A percentile compares a stretch with the other conserved stretches of the same genome.
Evolutionary conservation across 2,113 vertebrate species (phyloP).

Genomic region (Orycteropus afer): DNA sequence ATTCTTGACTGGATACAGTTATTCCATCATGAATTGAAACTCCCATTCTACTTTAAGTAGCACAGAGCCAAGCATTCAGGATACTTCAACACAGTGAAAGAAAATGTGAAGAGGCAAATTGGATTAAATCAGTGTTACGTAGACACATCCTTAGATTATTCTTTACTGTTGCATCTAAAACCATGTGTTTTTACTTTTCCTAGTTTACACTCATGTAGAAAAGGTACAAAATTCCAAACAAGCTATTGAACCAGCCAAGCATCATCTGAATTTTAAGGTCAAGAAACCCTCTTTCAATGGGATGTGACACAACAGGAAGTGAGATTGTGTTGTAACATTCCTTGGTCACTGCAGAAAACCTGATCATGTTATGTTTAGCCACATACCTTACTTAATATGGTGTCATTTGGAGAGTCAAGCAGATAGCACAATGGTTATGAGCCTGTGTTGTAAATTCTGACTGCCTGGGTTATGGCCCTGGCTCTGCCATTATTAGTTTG

Average conservation of each 20-base stretch:
- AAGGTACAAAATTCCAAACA: constrained; percentile 29
- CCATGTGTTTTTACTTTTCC: background rate
- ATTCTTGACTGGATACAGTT: background rate
- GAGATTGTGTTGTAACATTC: background rate
- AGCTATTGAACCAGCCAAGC: background rate
- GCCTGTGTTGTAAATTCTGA: background rate
- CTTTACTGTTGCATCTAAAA: constrained; percentile 33
- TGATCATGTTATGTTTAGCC: background rate
- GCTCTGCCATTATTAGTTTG: background rate
- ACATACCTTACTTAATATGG: background rate
- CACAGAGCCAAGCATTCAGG: background rate
- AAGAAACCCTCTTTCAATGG: background rate
- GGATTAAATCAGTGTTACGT: background rate
- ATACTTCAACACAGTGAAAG: background rate
- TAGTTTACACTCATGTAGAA: background rate
- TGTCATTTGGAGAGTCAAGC: background rate
- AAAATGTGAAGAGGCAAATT: constrained; percentile 6
- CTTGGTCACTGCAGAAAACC: background rate
- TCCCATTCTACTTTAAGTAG: background rate
- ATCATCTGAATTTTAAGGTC: background rate
- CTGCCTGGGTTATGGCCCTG: background rate
- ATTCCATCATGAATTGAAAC: background rate
- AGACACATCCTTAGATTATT: background rate
- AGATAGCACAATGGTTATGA: background rate
- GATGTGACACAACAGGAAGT: background rate